Evolutionary conservation across 2,113 vertebrate genomes (phyloP).

Genomic region (Turdus rufiventris): DNA sequence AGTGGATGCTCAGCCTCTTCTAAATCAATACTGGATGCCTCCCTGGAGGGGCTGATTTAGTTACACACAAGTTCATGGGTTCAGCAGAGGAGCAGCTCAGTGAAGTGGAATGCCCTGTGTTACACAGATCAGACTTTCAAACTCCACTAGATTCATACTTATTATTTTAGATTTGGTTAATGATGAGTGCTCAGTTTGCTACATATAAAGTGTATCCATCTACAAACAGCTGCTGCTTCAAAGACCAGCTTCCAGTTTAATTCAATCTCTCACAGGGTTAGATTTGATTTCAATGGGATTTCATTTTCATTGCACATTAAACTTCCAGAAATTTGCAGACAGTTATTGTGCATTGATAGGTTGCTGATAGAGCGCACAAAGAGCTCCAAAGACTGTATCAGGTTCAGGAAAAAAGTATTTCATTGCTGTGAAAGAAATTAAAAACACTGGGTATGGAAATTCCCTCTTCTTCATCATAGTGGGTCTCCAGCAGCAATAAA

Average conservation of each 20-base stretch:
- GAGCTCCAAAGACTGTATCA: not conserved
- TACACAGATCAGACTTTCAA: not conserved
- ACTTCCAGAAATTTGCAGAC: not conserved
- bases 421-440: not conserved
- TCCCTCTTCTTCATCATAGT: not conserved
- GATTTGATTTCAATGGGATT: not conserved
- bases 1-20: not conserved
- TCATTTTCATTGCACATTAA: not conserved
- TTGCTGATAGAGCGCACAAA: not conserved
- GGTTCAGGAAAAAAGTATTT: not conserved
- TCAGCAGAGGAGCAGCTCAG: not conserved
- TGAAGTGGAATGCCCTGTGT: not conserved
- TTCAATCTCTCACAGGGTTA: not conserved
- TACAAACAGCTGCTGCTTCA: not conserved
- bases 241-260: constrained; percentile 12
- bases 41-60: not conserved
- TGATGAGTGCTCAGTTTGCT: not conserved
- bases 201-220: not conserved
- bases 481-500: not conserved
- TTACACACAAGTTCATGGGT: not conserved
- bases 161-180: not conserved
- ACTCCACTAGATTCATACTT: not conserved
- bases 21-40: not conserved
- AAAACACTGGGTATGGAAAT: not conserved
- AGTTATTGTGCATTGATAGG: not conserved